Conservation (phyloP, 2,888 invertebrate genomes). For the Patella ulyssiponensis region DNA sequence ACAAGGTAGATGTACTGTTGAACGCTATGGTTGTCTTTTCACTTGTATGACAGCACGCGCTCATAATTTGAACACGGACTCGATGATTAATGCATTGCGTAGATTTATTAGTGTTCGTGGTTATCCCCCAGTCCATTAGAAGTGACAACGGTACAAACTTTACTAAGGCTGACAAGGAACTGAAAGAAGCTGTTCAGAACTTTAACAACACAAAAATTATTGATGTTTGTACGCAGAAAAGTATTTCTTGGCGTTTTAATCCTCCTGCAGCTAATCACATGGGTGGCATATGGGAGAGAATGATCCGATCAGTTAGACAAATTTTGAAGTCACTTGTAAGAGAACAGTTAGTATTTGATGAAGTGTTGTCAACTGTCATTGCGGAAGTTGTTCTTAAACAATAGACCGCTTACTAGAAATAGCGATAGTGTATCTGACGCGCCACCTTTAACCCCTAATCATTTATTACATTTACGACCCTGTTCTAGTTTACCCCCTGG, state of each 20-base stretch:
- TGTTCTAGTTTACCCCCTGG: slow-evolving; percentile 26
- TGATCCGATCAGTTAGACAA: slow-evolving; percentile 37
- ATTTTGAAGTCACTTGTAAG: slow-evolving; percentile 13
- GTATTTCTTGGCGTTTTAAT: slow-evolving; percentile 28
- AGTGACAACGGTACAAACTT: slow-evolving; percentile 31
- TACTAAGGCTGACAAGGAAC: slow-evolving; percentile 15
- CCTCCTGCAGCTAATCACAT: slow-evolving; percentile 30
- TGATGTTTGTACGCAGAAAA: not conserved
- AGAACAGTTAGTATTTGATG: slow-evolving; percentile 20
- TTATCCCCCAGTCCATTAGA: slow-evolving; percentile 12
- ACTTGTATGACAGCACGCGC: slow-evolving; percentile 32
- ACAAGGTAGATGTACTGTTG: slow-evolving; percentile 18
- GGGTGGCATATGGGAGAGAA: slow-evolving; percentile 38
- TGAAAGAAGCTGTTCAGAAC: not conserved
- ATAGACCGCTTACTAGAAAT: slow-evolving; percentile 31
- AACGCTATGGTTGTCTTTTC: slow-evolving; percentile 38
- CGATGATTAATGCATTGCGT: slow-evolving; percentile 30
- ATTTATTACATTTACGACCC: slow-evolving; percentile 52
- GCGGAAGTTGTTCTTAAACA: slow-evolving; percentile 35
- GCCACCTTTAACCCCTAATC: slow-evolving; percentile 53
- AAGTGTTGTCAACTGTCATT: slow-evolving; percentile 35
- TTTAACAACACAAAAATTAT: not conserved
- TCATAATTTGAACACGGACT: slow-evolving; percentile 18
- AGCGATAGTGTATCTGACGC: slow-evolving; percentile 22
- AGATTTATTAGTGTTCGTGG: slow-evolving; percentile 28